Evolutionary conservation across 2,888 invertebrate species (phyloP), one percentile per base, ranked within the genome.

Genomic region (Cecidostiba fungosa): DNA sequence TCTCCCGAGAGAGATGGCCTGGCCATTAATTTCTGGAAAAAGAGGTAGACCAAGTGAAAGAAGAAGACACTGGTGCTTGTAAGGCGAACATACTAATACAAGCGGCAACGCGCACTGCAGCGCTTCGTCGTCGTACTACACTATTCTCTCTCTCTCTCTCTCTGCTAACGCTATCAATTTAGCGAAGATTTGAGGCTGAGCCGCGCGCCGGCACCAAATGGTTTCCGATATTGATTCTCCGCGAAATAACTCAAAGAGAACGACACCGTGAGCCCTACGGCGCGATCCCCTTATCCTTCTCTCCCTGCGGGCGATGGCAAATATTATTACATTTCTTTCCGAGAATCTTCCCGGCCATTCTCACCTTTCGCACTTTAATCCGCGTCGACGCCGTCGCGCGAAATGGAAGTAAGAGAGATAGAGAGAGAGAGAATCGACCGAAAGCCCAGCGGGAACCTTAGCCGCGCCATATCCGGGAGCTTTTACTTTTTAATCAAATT

Each of bases 251-350:
- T 85, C 82, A 85, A 88, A 88, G 86, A 78, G 85, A 77, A 86
- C 86, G 88, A 88, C 88, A 84, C 54, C 54, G 66, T 74, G 77
- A 85, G 87, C 66, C 62, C 81, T 10, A 80, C 82, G 78, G 84
- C 36, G 69, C 83, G 84, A 87, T 88, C 39, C 59, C 85, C 77
- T 85, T 87, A 86, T 87, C 80, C 79, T 19, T 74, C 82, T 72
- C 74, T 77, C 72, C 85, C 82, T 74, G 76, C n/a, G 77, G 77
- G 54, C 36, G 81, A 59, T 74, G 16, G 85, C 85, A 88, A 88
- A 88, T 87, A 88, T 89, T 89, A 89, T 89, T 89, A 87, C 88
- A 86, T 89, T 88, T 89, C 88, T 79, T 86, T 85, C 85, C 36
- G 19, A 81, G 84, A 88, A 86, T 78, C 62, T 47, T 50, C 29